These are phyloP conservation scores for Tetramorium simillimum DNA, from an alignment of 1,140 invertebrate genomes.

Conservation along the genomic window DNA sequence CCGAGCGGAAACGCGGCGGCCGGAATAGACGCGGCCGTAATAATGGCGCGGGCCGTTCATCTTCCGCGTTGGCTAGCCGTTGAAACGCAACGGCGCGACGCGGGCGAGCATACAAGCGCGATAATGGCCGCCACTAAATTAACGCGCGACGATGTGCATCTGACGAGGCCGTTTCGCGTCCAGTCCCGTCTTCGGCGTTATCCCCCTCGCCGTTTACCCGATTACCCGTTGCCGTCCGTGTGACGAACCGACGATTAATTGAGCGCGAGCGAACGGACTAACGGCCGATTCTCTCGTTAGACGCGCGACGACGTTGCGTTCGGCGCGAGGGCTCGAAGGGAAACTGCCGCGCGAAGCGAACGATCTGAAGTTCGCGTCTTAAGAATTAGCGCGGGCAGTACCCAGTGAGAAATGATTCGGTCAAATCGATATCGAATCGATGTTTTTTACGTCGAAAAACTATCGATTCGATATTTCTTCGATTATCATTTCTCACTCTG, in stretches of 20 bases:
- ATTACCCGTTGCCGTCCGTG: neutral
- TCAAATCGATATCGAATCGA: no score
- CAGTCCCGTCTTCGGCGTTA: neutral
- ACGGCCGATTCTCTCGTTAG: neutral
- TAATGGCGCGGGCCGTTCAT: constrained; percentile 75
- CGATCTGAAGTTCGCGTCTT: constrained; percentile 1
- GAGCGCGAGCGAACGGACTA: neutral
- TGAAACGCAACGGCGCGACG: constrained; percentile 51
- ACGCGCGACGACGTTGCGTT: constrained; percentile 43
- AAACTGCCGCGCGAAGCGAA: neutral
- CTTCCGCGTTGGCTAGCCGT: constrained; percentile 70
- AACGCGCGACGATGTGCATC: constrained; percentile 51
- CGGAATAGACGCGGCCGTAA: constrained; percentile 76
- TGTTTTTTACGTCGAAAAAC: no score
- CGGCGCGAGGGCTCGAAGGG: neutral
- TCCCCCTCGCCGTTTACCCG: neutral
- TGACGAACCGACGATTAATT: neutral
- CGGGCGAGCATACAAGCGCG: constrained; percentile 65
- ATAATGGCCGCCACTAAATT: constrained; percentile 78
- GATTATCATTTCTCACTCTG: no score
- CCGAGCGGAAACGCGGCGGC: constrained; percentile 68
- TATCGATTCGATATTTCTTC: no score
- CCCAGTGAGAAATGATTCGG: no score
- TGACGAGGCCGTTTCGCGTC: constrained; percentile 7
- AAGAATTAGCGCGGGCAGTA: neutral